Evolutionary conservation across 2,797 vertebrate species (phyloP), one percentile per base, ranked within the genome.

Genomic region (Sitta carolinensis): DNA sequence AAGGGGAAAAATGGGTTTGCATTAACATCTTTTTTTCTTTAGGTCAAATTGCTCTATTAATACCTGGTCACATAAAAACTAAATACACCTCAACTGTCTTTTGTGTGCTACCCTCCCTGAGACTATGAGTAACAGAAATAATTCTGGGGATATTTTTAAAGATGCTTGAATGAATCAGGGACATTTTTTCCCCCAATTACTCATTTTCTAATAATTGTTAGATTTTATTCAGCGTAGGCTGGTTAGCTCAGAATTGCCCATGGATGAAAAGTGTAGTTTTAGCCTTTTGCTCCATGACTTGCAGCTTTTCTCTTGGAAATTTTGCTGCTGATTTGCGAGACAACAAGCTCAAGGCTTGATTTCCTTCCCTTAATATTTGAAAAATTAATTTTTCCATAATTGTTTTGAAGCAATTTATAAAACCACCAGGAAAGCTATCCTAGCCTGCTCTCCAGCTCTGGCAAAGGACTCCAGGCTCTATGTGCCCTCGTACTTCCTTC

Each of bases 401-500:
- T 62, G 19, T 50, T 55, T 40, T 54, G 50, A 38, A 93, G 5
- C n/a, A 76, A 73, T 63, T 79, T 66, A 32, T n/a, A 40, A 91
- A 91, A 69, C 21, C n/a, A 67, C 4, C 21, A 67, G 59, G 34
- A 77, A 84, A 26, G 19, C 11, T 3, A n/a, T 26, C 27, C 5
- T 30, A 69, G 40, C 16, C 23, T 69, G 20, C 29, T 66, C 22
- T 74, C 26, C 19, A 63, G 23, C 40, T 90, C 73, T 43, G 23
- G 36, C 9, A 16, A 50, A 87, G 42, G 25, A 74, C 7, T 32
- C 25, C 38, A 62, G 30, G 22, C 13, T 78, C 26, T 29, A 1
- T 0, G 0, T n/a, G 10, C 9, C 23, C 23, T 86, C 3, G 1
- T 17, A 10, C 18, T 73, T 87, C 42, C 16, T 63, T 21, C 42